A percentile compares a stretch with the other conserved stretches of the same genome.
Evolutionary conservation across 2,113 vertebrate genomes (phyloP).

Genomic region (Callopanchax toddi): DNA sequence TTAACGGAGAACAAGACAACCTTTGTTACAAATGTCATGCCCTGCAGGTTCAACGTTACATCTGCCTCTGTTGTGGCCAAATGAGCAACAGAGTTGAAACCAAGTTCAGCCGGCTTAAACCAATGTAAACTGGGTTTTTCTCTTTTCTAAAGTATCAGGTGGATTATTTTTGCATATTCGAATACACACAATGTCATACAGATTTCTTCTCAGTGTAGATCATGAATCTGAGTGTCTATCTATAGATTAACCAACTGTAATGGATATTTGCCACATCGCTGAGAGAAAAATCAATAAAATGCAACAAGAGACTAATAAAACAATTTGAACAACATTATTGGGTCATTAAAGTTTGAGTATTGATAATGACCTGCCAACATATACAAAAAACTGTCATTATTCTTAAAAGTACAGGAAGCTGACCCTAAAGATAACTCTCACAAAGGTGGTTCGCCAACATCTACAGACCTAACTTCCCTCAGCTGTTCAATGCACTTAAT

Average conservation of each 20-base stretch:
- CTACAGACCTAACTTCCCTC: no score
- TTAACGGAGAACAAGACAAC: background rate
- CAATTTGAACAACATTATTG: background rate
- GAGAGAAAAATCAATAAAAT: background rate
- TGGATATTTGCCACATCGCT: slow-evolving; percentile 48
- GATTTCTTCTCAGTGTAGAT: background rate
- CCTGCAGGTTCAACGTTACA: slow-evolving; percentile 2
- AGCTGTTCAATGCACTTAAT: no score
- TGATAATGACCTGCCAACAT: no score
- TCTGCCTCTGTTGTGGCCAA: background rate
- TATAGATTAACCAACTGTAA: background rate
- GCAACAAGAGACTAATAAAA: background rate
- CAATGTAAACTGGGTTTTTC: background rate
- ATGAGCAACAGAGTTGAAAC: slow-evolving; percentile 2
- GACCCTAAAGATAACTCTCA: background rate
- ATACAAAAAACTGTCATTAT: background rate
- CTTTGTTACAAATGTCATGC: background rate
- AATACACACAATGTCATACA: slow-evolving; percentile 15
- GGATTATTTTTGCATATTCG: background rate
- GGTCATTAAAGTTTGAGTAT: no score
- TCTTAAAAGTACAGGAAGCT: background rate
- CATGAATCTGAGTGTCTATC: background rate
- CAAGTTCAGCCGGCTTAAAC: background rate
- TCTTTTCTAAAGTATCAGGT: background rate
- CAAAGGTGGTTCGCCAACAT: background rate